A percentile compares a stretch with the other conserved stretches of the same genome.
Evolutionary conservation across 2,113 vertebrate species (phyloP).

Genomic region (Cygnus buccinator): DNA sequence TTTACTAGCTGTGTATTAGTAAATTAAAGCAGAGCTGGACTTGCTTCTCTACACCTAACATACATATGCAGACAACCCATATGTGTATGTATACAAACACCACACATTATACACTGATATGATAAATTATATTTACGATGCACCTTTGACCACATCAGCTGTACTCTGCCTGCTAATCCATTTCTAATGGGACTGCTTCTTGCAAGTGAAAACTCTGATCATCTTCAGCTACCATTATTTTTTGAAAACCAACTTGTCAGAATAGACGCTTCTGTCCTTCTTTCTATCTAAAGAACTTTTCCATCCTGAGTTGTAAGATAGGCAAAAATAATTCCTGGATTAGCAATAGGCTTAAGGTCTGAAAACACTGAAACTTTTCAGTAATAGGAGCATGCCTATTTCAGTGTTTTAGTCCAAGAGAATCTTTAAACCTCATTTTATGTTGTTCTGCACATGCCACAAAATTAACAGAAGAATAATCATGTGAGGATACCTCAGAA

Average conservation of each 20-base stretch:
- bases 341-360: not conserved
- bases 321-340: not conserved
- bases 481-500: not conserved
- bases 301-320: not conserved
- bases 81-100: not conserved
- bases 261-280: not conserved
- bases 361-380: not conserved
- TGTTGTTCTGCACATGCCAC: not conserved
- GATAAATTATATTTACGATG: not conserved
- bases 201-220: not conserved
- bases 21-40: not conserved
- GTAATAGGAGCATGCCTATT: not conserved
- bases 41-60: not conserved
- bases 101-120: not conserved
- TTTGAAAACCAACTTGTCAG: not conserved
- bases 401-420: not conserved
- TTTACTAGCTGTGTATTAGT: not conserved
- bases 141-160: conserved; percentile 37
- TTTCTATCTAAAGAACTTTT: not conserved
- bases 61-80: not conserved
- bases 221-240: not conserved
- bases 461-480: conserved; percentile 17
- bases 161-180: not conserved
- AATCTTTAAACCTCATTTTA: not conserved
- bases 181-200: conserved; percentile 17